Base-by-base conservation (phyloP, 2,113 vertebrate genomes). In the Chelonoidis abingdonii region DNA sequence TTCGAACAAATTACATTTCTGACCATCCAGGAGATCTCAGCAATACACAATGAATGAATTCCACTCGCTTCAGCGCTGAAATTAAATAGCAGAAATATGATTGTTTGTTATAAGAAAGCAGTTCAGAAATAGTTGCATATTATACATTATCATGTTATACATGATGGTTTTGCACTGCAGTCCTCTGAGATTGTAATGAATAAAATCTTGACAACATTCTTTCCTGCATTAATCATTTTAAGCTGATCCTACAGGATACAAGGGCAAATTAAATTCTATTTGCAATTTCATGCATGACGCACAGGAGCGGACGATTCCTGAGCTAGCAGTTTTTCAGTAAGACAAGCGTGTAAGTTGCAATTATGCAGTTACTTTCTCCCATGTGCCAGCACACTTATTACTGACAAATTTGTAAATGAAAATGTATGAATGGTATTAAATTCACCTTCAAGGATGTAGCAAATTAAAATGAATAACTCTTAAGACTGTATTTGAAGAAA, bases 241-340 rank as follows among this genome's bases (percentile, higher is more conserved):
- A 98, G 98, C 98, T 97, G 97, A 98, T 98, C 95, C 97, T 98
- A 98, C 97, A 98, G 98, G 97, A 98, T 98, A 97, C 96, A 97
- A 98, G 98, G 97, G 98, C 98, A 98, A 98, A 98, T 98, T 98
- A 98, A 98, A 98, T 98, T 98, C 97, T 97, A 97, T 98, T 98
- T 98, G 98, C 97, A 98, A 98, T 98, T 98, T 98, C 98, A 98
- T 98, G 98, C 98, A 97, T 98, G 98, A 92, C 81, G 96, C 98
- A 89, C 92, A 95, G 86, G 95, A 84, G 14, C 13, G 12, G 94
- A 47, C 78, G 4, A 78, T 8, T 96, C 96, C 97, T 97, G 97
- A 98, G 95, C 97, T 86, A 97, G 97, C 98, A 97, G 97, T 98
- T 98, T 98, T 98, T 98, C 98, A 98, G 98, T 80, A 98, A 98